Percentiles rank a stretch among this genome's conserved stretches.
Conservation (phyloP, 2,113 vertebrate genomes). For the Psittacula cyanocephala region DNA sequence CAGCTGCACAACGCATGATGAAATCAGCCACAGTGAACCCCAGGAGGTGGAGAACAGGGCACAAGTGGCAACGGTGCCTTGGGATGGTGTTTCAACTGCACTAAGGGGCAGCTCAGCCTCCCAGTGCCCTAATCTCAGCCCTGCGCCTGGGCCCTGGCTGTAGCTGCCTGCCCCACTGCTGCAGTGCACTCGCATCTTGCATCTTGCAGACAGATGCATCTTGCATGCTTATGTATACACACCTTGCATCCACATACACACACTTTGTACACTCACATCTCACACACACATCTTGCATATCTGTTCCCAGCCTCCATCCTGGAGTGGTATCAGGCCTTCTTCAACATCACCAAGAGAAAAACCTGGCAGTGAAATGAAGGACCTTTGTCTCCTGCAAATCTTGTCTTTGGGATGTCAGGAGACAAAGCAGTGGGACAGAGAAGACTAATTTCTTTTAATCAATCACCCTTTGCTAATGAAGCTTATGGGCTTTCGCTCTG, state of each 20-base stretch:
- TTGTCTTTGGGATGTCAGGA: slow-evolving; percentile 10
- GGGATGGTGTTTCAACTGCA: not conserved
- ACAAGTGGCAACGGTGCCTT: rapidly evolving
- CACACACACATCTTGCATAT: not conserved
- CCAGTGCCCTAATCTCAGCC: rapidly evolving
- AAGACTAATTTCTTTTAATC: slow-evolving; percentile 57
- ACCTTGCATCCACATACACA: not conserved
- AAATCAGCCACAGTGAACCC: rapidly evolving
- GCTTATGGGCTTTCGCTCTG: slow-evolving; percentile 33
- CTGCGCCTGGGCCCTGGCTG: not conserved
- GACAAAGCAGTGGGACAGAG: not conserved
- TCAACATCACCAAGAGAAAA: slow-evolving; percentile 51
- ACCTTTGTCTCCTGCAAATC: not conserved
- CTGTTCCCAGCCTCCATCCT: slow-evolving; percentile 22
- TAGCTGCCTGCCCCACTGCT: not conserved
- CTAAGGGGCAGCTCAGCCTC: not conserved
- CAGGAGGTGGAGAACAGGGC: not conserved
- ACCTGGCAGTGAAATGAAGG: slow-evolving; percentile 43
- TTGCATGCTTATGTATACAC: rapidly evolving
- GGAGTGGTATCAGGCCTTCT: slow-evolving; percentile 18
- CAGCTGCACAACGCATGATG: not conserved
- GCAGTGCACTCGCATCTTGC: rapidly evolving
- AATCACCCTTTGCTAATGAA: slow-evolving; percentile 56
- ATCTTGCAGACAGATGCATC: not conserved
- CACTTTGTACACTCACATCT: not conserved